Conservation (phyloP, 2,797 vertebrate species). For the Artibeus jamaicensis region DNA sequence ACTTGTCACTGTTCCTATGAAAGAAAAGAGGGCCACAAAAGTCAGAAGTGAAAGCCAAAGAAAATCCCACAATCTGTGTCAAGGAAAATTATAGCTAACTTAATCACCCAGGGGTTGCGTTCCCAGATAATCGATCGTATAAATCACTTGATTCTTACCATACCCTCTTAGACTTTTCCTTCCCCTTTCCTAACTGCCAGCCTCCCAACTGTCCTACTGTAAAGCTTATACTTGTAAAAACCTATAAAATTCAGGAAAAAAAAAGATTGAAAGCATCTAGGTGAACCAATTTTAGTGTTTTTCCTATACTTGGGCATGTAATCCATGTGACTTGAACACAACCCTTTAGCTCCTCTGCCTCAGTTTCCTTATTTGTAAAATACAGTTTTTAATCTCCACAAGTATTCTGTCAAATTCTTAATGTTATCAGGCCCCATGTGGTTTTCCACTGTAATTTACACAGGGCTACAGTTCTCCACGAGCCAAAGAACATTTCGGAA, state of each 20-base stretch:
- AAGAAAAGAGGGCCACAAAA: slow-evolving; percentile 44
- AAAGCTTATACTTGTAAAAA: slow-evolving; percentile 23
- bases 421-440: background rate
- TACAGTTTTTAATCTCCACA: background rate
- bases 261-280: background rate
- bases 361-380: background rate
- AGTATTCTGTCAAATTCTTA: background rate
- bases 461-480: background rate
- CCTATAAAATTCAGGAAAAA: background rate
- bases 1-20: slow-evolving; percentile 54
- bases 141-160: background rate
- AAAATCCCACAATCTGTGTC: background rate
- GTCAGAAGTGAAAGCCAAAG: background rate
- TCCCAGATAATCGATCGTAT: background rate
- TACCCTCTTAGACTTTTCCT: background rate
- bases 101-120: background rate
- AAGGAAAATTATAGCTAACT: background rate
- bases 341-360: background rate
- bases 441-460: background rate
- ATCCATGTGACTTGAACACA: background rate
- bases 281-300: background rate
- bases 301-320: background rate
- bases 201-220: background rate
- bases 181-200: background rate
- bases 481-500: slow-evolving; percentile 18